phyloP scores from a whole-genome alignment of 2,797 vertebrate species.

The Schizothorax lantsangensis region DNA sequence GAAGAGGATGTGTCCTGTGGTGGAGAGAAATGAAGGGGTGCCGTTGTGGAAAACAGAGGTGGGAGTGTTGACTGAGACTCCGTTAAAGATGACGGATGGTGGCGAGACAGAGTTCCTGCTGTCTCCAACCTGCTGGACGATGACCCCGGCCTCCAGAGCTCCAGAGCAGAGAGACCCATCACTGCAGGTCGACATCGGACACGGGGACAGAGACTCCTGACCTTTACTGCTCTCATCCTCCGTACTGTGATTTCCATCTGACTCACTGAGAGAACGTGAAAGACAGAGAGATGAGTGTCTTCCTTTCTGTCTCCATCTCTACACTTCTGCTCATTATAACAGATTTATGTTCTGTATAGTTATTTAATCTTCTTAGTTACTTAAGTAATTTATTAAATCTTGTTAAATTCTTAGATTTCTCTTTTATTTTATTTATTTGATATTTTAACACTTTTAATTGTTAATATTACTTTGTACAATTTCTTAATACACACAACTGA shows the following conservation, averaged over 20 bases:
- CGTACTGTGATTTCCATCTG: conserved; percentile 86
- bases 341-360: not conserved
- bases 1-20: conserved; percentile 78
- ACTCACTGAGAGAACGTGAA: conserved; percentile 82
- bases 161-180: conserved; percentile 81
- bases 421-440: not conserved
- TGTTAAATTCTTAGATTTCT: not conserved
- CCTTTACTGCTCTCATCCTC: conserved; percentile 98
- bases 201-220: conserved; percentile 93
- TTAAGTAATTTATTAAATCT: not conserved
- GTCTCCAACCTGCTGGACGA: conserved; percentile 95
- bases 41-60: conserved; percentile 81
- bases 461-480: not conserved
- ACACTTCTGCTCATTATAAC: not conserved
- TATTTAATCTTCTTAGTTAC: not conserved
- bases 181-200: conserved; percentile 85
- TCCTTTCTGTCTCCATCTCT: not conserved
- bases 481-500: no score
- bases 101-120: conserved; percentile 87
- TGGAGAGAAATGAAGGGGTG: conserved; percentile 89
- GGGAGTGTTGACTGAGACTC: conserved; percentile 28
- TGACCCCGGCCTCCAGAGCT: conserved; percentile 58
- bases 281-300: conserved; percentile 44
- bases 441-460: not conserved
- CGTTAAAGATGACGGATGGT: conserved; percentile 88